Conservation (phyloP, 2,113 vertebrate genomes). For the Melanocharis versteri region DNA sequence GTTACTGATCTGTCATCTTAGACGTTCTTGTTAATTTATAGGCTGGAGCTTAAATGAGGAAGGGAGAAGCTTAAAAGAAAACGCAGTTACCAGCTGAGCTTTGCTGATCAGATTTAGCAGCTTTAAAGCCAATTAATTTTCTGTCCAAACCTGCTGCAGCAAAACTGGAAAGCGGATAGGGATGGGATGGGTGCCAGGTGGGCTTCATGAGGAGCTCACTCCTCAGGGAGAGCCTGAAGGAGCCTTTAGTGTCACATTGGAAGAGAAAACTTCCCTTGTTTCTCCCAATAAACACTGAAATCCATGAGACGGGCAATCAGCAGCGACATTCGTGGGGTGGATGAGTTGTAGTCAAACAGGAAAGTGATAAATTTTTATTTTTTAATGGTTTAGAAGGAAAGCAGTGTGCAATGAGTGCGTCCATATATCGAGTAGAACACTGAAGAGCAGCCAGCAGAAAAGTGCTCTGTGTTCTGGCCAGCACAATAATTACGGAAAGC, state of each 20-base stretch:
- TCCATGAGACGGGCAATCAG: not conserved
- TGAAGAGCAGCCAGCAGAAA: not conserved
- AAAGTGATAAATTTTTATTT: not conserved
- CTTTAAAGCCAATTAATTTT: conserved; percentile 66
- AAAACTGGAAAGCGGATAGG: conserved; percentile 9
- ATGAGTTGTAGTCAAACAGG: not conserved
- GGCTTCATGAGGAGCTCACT: not conserved
- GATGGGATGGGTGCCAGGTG: not conserved
- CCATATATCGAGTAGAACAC: not conserved
- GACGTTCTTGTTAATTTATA: not conserved
- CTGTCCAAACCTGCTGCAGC: conserved; percentile 33
- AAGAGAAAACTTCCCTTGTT: not conserved
- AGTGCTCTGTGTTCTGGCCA: not conserved
- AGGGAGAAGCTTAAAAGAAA: conserved; percentile 35
- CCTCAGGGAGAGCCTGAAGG: not conserved
- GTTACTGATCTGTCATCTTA: conserved; percentile 30
- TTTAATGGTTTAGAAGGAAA: not conserved
- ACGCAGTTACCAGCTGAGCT: conserved; percentile 36
- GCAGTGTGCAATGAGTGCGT: not conserved
- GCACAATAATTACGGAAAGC: not conserved
- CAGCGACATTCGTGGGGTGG: not conserved
- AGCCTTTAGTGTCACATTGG: not conserved
- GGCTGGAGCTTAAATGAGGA: not conserved
- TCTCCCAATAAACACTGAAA: not conserved
- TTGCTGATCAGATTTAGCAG: conserved; percentile 48